Percentiles rank a stretch among this genome's conserved stretches.
Evolutionary conservation across 2,113 vertebrate species (phyloP).

Genomic region (Callipepla squamata): DNA sequence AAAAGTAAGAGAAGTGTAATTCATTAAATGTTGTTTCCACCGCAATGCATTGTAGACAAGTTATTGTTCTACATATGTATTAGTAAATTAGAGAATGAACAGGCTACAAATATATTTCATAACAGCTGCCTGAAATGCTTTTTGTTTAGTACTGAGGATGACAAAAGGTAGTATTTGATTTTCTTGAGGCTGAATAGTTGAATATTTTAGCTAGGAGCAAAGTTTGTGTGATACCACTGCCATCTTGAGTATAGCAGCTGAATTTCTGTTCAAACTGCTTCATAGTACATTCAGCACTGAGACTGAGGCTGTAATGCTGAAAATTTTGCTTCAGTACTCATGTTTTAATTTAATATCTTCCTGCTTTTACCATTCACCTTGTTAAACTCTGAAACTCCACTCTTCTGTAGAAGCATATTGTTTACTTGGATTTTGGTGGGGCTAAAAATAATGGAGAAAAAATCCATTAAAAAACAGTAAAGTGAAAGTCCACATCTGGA

Average conservation of each 20-base stretch:
- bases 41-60: background rate
- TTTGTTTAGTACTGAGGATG: background rate
- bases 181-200: background rate
- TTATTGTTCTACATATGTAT: background rate
- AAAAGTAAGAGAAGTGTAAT: background rate
- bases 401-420: background rate
- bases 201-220: background rate
- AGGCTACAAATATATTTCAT: background rate
- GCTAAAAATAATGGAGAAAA: background rate
- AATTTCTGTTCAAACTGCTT: background rate
- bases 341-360: background rate
- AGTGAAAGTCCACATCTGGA: background rate
- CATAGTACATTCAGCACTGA: background rate
- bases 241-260: constrained; percentile 68
- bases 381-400: background rate
- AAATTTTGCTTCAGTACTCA: background rate
- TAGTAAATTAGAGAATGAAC: constrained; percentile 2
- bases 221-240: constrained; percentile 56
- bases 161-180: background rate
- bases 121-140: constrained; percentile 8
- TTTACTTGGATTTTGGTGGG: background rate
- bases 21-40: background rate
- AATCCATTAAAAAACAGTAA: background rate
- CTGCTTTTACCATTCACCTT: background rate
- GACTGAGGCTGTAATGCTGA: background rate